Evolutionary conservation across 1,140 invertebrate genomes (phyloP), one percentile per base, ranked within the genome.

Genomic region (Pinna nobilis): DNA sequence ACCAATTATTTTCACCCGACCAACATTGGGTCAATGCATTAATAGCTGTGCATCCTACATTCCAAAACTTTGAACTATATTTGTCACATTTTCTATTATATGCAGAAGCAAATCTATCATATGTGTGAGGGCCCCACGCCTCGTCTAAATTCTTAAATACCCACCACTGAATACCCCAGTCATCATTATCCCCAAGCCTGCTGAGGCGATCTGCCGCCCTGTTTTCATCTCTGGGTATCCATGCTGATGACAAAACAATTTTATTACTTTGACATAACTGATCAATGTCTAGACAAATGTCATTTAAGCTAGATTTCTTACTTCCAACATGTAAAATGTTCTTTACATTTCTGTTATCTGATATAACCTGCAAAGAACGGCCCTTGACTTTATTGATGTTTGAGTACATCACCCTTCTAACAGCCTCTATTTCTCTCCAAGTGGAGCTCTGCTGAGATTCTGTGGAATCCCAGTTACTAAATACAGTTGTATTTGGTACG

Each of bases 61-160:
- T 47, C 70, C 63, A 73, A 33, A 30, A 59, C 32, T 59, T 44
- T 23, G 61, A 66, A 59, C 63, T 73, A 59, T 66, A 67, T 3
- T 49, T 44, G 33, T 73, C 28, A 37, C 71, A 68, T 53, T 66
- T 57, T 25, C 20, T 30, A 32, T 57, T 57, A n/a, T 49, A 32
- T 7, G 33, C 23, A 30, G 18, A 3, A 2, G 61, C 61, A 32
- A 65, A 65, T 3, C 61, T 2, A 44, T 49, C 61, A 7, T 5
- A 2, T 5, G 5, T 2, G 11, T 28, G 39, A 28, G 41, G 35
- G 25, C 37, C 49, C 51, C 60, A 73, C 18, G n/a, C n/a, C 25
- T 59, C 37, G 25, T 65, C 39, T 49, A 74, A 41, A 18, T 61
- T 15, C 7, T 65, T 30, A 35, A 65, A 73, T n/a, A 73, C 23